These are phyloP conservation scores for Periplaneta americana DNA, from an alignment of 1,140 invertebrate species.

Conservation along the genomic window DNA sequence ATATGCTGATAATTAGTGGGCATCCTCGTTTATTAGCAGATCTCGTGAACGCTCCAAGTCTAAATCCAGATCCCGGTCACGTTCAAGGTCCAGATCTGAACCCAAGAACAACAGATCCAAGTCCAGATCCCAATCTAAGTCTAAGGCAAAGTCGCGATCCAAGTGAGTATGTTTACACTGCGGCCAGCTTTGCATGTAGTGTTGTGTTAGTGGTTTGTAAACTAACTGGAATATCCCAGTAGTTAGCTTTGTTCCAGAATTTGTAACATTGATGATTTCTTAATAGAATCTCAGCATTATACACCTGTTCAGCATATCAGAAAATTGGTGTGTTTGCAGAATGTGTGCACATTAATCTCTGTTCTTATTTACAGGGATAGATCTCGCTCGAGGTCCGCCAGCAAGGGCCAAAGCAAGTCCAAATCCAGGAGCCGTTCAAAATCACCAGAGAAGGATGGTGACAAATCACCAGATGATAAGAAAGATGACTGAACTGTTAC, in stretches of 20 bases:
- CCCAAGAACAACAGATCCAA: slow-evolving; percentile 47
- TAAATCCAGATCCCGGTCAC: slow-evolving; percentile 48
- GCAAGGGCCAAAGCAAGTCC: slow-evolving; percentile 15
- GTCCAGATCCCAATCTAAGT: slow-evolving; percentile 51
- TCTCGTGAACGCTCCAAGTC: slow-evolving; percentile 51
- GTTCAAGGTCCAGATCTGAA: slow-evolving; percentile 44
- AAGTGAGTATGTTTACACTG: slow-evolving; percentile 34
- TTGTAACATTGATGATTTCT: neutral
- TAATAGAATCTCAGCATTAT: neutral
- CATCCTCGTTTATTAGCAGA: slow-evolving; percentile 41
- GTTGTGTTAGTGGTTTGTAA: neutral
- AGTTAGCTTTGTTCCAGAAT: neutral
- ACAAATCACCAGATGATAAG: neutral
- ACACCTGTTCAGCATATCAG: neutral
- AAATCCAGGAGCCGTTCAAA: slow-evolving; percentile 15
- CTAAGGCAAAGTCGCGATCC: slow-evolving; percentile 46
- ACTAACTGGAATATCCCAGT: neutral
- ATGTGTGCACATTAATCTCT: neutral
- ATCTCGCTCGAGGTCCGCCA: slow-evolving; percentile 12
- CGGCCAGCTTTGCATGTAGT: neutral
- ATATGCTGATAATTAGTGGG: neutral
- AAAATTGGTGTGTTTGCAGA: neutral
- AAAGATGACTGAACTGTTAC: slow-evolving; percentile 4
- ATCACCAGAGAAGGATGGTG: slow-evolving; percentile 11
- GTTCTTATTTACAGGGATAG: slow-evolving; percentile 3